Evolutionary conservation across 2,888 invertebrate genomes (phyloP).

Genomic region (Drosophila suboccidentalis): DNA sequence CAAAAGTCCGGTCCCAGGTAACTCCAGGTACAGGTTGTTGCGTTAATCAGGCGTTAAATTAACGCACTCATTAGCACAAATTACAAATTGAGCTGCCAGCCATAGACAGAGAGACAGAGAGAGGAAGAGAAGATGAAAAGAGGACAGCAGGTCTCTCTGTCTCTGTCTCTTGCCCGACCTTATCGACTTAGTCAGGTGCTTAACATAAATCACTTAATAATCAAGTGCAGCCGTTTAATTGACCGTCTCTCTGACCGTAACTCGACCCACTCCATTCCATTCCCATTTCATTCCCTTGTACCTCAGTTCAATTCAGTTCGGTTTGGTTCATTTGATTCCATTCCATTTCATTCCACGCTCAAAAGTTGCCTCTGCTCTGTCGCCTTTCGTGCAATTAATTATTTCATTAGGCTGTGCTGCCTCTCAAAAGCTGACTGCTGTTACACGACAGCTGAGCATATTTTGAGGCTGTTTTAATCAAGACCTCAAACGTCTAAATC

Average conservation of each 20-base stretch:
- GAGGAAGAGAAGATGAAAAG: too few species aligned
- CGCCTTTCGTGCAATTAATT: slow-evolving; percentile 61
- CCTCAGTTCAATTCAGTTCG: neutral
- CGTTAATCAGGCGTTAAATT: slow-evolving; percentile 79
- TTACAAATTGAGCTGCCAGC: slow-evolving; percentile 70
- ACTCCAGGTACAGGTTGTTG: slow-evolving; percentile 28
- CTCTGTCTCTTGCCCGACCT: slow-evolving; percentile 21
- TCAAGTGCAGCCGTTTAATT: slow-evolving; percentile 77
- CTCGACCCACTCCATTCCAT: neutral
- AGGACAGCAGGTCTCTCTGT: neutral
- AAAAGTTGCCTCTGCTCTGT: slow-evolving; percentile 18
- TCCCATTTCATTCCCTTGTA: neutral
- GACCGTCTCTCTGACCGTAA: slow-evolving; percentile 29
- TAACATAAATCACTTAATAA: slow-evolving; percentile 78
- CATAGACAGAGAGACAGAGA: neutral
- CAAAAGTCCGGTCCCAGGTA: slow-evolving; percentile 50
- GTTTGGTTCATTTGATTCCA: neutral
- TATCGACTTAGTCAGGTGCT: slow-evolving; percentile 72
- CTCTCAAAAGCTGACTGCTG: slow-evolving; percentile 56
- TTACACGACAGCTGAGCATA: neutral
- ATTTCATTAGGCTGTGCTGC: slow-evolving; percentile 55
- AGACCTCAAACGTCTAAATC: too few species aligned
- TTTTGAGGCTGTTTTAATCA: too few species aligned
- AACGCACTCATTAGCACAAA: slow-evolving; percentile 80
- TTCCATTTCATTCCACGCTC: slow-evolving; percentile 19